These are phyloP conservation scores for Haemorhous mexicanus DNA, from an alignment of 2,113 vertebrate species.

Conservation along the genomic window DNA sequence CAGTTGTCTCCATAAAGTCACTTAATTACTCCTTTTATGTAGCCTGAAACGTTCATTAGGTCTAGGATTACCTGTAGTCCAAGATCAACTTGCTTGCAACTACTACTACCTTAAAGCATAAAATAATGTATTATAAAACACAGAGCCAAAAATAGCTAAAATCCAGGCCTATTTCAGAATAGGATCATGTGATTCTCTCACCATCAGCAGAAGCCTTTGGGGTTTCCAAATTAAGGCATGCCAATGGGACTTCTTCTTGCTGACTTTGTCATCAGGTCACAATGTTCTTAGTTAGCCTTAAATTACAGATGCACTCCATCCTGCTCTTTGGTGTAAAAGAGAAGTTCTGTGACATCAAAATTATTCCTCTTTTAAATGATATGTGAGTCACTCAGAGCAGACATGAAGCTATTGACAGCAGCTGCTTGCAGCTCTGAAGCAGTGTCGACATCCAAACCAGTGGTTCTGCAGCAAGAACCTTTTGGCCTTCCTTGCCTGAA, in stretches of 20 bases:
- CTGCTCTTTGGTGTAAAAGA: constrained; percentile 1
- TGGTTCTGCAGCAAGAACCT: not conserved
- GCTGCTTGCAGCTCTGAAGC: not conserved
- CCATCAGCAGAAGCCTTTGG: not conserved
- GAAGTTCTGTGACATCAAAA: constrained; percentile 1
- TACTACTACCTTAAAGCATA: not conserved
- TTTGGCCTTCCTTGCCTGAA: not conserved
- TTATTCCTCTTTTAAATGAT: not conserved
- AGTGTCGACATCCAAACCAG: not conserved
- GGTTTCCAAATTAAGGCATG: not conserved
- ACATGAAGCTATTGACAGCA: rapidly evolving
- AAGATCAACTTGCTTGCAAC: not conserved
- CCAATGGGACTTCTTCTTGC: not conserved
- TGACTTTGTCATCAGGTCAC: constrained; percentile 21
- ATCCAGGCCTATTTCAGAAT: not conserved
- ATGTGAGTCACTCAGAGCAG: not conserved
- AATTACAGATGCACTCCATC: not conserved
- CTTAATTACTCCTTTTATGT: constrained; percentile 10
- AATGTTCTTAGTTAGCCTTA: not conserved
- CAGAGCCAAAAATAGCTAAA: not conserved
- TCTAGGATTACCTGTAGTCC: constrained; percentile 22
- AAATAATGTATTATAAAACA: not conserved
- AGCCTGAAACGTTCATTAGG: not conserved
- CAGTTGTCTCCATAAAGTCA: not conserved
- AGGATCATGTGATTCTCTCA: not conserved